Percentiles rank a stretch among this genome's conserved stretches.
phyloP scores from a whole-genome alignment of 2,888 invertebrate species.

The Apodemia zela region DNA sequence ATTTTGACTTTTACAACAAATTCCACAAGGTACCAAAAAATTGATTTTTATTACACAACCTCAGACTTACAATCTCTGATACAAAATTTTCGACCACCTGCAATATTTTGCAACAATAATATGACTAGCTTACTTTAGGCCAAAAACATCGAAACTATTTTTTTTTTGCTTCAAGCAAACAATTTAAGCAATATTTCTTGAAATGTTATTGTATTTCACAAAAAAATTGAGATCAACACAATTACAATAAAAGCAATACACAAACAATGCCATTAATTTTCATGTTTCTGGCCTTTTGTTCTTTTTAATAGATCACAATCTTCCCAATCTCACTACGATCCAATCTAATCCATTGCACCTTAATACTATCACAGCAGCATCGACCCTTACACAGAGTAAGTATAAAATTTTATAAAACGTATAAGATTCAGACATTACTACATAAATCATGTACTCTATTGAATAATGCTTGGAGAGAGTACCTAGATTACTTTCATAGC shows the following conservation, averaged over 20 bases:
- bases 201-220: background rate
- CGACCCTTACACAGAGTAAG: conserved; percentile 5
- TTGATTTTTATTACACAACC: background rate
- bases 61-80: background rate
- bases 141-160: background rate
- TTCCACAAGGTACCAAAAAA: background rate
- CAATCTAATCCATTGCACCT: conserved; percentile 8
- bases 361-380: conserved; percentile 6
- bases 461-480: background rate
- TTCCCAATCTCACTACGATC: background rate
- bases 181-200: background rate
- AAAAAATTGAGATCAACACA: background rate
- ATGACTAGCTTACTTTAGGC: conserved; percentile 5
- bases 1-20: too few relatives aligned
- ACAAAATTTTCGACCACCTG: background rate
- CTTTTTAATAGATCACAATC: background rate
- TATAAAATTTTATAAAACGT: background rate
- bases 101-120: background rate
- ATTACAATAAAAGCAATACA: background rate
- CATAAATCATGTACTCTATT: background rate
- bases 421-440: background rate
- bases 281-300: conserved; percentile 5
- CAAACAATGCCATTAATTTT: background rate
- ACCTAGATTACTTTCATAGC: too few relatives aligned
- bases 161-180: background rate